These are phyloP conservation scores for Acestrorhynchus altus DNA, from an alignment of 2,797 vertebrate genomes.

Conservation along the genomic window DNA sequence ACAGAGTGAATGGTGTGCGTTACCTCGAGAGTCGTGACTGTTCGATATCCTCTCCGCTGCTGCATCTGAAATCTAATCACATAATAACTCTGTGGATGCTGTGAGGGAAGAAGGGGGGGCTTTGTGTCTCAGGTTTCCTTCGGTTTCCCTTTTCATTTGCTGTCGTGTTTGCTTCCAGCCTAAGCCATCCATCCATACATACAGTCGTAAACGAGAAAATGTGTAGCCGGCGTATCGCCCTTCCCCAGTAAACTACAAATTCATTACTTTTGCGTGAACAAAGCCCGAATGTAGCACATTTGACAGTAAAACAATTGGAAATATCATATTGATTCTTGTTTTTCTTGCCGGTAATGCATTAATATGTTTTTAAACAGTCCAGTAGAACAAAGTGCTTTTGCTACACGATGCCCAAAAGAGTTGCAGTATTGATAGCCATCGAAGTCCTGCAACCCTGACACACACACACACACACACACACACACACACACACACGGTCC, in stretches of 20 bases:
- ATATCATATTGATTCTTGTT: neutral
- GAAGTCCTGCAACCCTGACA: neutral
- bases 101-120: neutral
- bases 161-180: neutral
- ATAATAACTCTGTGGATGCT: neutral
- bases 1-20: neutral
- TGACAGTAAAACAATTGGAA: neutral
- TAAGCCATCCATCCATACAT: neutral
- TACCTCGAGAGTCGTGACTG: constrained; percentile 25
- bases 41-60: constrained; percentile 21
- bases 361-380: neutral
- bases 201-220: neutral
- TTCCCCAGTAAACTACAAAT: neutral
- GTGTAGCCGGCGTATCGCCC: neutral
- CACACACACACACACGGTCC: constrained; percentile 6
- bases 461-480: neutral
- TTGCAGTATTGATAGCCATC: neutral
- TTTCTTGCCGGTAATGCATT: neutral
- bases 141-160: neutral
- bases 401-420: neutral
- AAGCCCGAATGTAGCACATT: neutral
- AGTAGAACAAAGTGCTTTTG: neutral
- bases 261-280: neutral
- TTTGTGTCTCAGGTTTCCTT: neutral
- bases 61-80: constrained; percentile 33